phyloP scores from a whole-genome alignment of 2,797 vertebrate genomes.

The Sebastes cheni region DNA sequence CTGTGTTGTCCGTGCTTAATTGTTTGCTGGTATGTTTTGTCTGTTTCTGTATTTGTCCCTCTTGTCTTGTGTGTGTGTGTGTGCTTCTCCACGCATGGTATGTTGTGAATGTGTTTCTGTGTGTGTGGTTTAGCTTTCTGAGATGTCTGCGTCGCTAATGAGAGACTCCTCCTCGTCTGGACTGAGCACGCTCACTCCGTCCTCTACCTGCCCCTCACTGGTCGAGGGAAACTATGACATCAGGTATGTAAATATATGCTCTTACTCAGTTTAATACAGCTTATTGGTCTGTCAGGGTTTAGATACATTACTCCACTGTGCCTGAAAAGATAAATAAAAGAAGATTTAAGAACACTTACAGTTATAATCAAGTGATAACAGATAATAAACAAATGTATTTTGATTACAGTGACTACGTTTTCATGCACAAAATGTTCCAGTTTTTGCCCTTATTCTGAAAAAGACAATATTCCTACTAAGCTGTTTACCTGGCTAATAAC shows the following conservation, averaged over 20 bases:
- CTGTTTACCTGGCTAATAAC: too few relatives aligned
- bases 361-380: background rate
- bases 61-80: constrained; percentile 27
- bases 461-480: too few relatives aligned
- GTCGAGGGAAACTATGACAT: constrained; percentile 90
- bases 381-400: background rate
- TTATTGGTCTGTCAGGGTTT: background rate
- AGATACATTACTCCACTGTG: background rate
- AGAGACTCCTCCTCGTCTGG: constrained; percentile 88
- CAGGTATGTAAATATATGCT: constrained; percentile 44
- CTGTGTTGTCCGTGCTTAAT: constrained; percentile 71
- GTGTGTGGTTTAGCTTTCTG: constrained; percentile 87
- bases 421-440: too few relatives aligned
- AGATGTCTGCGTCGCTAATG: constrained; percentile 94
- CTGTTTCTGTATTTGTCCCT: constrained; percentile 48
- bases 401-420: background rate
- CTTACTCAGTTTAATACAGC: background rate
- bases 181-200: constrained; percentile 93
- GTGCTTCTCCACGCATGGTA: constrained; percentile 13
- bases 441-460: too few relatives aligned
- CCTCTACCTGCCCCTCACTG: constrained; percentile 96
- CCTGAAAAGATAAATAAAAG: background rate
- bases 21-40: constrained; percentile 67
- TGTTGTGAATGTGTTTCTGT: constrained; percentile 42
- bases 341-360: background rate